Evolutionary conservation across 2,888 invertebrate genomes (phyloP).

Genomic region (Tillus elongatus): DNA sequence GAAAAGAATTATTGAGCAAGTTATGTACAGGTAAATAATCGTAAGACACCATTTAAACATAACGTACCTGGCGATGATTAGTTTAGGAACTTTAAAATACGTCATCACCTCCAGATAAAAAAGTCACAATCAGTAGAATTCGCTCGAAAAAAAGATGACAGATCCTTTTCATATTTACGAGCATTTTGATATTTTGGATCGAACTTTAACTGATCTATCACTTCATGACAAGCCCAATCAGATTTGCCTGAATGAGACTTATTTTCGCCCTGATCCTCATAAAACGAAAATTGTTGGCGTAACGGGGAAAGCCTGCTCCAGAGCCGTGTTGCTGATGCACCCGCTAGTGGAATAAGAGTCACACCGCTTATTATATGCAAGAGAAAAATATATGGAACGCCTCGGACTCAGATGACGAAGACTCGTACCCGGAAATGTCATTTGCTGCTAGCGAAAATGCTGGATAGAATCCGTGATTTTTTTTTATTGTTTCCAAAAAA

Average conservation of each 20-base stretch:
- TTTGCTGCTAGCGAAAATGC: conserved; percentile 15
- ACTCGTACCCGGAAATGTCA: too few species aligned
- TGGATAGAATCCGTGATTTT: conserved; percentile 31
- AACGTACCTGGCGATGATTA: conserved; percentile 25
- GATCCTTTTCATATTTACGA: conserved; percentile 24
- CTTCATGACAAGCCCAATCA: conserved; percentile 16
- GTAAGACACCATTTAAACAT: conserved; percentile 24
- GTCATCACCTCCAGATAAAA: conserved; percentile 30
- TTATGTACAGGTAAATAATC: conserved; percentile 21
- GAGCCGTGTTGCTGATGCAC: conserved; percentile 12
- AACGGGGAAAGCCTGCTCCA: conserved; percentile 9
- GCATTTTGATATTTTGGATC: conserved; percentile 18
- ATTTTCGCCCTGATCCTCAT: conserved; percentile 14
- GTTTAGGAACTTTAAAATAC: conserved; percentile 23
- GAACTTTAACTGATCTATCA: conserved; percentile 11
- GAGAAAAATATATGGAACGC: too few species aligned
- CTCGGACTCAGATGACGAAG: too few species aligned
- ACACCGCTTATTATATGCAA: too few species aligned
- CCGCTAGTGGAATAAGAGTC: too few species aligned
- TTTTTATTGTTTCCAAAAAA: conserved; percentile 28
- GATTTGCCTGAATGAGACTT: conserved; percentile 21
- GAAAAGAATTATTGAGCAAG: conserved; percentile 21
- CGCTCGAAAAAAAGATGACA: conserved; percentile 22
- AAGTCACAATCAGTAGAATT: conserved; percentile 32
- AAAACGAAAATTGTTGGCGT: conserved; percentile 20